Evolutionary conservation across 37 sponge, comb jelly and placozoan genomes (phyloP).

Genomic region (Cliona cf. orientalis): DNA sequence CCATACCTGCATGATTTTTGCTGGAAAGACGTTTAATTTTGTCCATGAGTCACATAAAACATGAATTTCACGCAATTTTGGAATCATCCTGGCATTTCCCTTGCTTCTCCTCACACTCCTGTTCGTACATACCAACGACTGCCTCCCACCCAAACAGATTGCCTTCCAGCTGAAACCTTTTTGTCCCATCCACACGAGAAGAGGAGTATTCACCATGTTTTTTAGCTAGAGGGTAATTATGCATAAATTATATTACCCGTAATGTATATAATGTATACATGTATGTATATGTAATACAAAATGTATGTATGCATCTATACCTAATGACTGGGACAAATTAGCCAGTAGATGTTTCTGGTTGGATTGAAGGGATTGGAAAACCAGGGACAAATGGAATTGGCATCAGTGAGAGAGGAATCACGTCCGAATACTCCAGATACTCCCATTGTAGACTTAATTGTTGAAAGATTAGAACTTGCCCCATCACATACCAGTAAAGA

Average conservation of each 20-base stretch:
- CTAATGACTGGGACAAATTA: slow-evolving; percentile 48
- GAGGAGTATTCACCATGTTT: slow-evolving; percentile 37
- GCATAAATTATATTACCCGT: neutral
- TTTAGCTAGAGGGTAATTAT: slow-evolving; percentile 20
- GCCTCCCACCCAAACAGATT: slow-evolving; percentile 40
- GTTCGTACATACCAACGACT: slow-evolving; percentile 17
- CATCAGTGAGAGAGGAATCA: neutral
- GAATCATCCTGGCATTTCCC: slow-evolving; percentile 1
- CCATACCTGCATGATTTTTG: slow-evolving; percentile 53
- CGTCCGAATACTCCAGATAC: slow-evolving; percentile 4
- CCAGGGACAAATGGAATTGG: neutral
- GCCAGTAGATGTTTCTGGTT: neutral
- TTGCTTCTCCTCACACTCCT: slow-evolving; percentile 5
- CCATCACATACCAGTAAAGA: slow-evolving; percentile 20
- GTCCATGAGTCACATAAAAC: slow-evolving; percentile 39
- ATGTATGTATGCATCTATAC: neutral
- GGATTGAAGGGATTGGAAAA: neutral
- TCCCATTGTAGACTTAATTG: slow-evolving; percentile 8
- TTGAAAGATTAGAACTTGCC: slow-evolving; percentile 11
- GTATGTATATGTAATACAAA: neutral
- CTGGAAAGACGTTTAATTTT: slow-evolving; percentile 35
- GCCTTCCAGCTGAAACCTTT: slow-evolving; percentile 10
- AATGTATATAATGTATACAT: neutral
- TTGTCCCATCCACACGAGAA: slow-evolving; percentile 31
- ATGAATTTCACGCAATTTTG: slow-evolving; percentile 1